Percentiles rank a stretch among this genome's conserved stretches.
Conservation (phyloP, 2,888 invertebrate species). For the Stictocephala bisonia region DNA sequence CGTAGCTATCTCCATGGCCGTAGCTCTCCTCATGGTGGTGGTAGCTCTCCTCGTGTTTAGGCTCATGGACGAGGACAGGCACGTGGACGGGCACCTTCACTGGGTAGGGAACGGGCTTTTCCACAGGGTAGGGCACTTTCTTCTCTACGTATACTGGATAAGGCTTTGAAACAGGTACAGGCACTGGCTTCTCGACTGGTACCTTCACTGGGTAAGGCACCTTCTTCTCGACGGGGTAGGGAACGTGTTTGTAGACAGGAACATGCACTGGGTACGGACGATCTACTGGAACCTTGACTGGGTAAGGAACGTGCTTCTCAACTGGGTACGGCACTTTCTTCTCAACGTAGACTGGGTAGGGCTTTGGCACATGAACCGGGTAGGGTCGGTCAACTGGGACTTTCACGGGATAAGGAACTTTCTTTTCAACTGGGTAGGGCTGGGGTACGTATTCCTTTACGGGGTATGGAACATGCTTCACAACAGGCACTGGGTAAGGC, state of each 20-base stretch:
- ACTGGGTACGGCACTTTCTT: slow-evolving; percentile 40
- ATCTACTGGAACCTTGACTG: slow-evolving; percentile 47
- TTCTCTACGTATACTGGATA: slow-evolving; percentile 24
- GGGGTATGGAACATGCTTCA: slow-evolving; percentile 36
- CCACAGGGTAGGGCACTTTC: slow-evolving; percentile 36
- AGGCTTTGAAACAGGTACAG: slow-evolving; percentile 36
- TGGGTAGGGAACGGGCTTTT: slow-evolving; percentile 31
- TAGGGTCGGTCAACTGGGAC: slow-evolving; percentile 18
- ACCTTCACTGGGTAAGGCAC: slow-evolving; percentile 37
- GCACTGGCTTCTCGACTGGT: slow-evolving; percentile 49
- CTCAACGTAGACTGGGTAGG: slow-evolving; percentile 51
- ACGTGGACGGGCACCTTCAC: slow-evolving; percentile 35
- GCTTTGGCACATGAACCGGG: slow-evolving; percentile 43
- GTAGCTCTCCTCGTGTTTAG: slow-evolving; percentile 14
- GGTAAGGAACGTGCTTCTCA: slow-evolving; percentile 42
- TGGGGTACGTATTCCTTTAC: slow-evolving; percentile 31
- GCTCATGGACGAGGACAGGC: slow-evolving; percentile 30
- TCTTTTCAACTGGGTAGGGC: slow-evolving; percentile 36
- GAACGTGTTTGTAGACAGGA: slow-evolving; percentile 45
- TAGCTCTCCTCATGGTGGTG: too few species aligned
- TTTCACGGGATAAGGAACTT: slow-evolving; percentile 29
- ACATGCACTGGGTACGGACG: slow-evolving; percentile 43
- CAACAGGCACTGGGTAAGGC: slow-evolving; percentile 37
- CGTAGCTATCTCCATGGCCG: too few species aligned
- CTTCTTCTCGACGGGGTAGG: slow-evolving; percentile 37